Base-by-base conservation (phyloP, 2,888 invertebrate species). In the Ptychoptera contaminata region DNA sequence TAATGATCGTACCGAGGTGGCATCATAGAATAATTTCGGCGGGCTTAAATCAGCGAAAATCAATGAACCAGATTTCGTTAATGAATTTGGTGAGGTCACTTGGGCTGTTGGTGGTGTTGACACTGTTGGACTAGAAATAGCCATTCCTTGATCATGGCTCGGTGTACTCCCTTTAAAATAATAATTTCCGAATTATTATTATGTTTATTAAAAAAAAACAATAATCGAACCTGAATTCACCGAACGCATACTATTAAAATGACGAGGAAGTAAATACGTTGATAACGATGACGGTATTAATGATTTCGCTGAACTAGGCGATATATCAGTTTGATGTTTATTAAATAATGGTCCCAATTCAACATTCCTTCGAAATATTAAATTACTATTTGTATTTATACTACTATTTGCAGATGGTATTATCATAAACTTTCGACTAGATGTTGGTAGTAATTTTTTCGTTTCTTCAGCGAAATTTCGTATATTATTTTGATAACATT, bases 1-100 rank as follows among this genome's bases (percentile, higher is more conserved):
- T 55, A 85, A 73, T 40, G 85, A 85, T 50, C 82, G 71, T 50
- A 84, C 75, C 31, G 84, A 84, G 31, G 78, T 76, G 40, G 78
- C 79, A 67, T 83, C 83, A 43, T 72, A 68, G 53, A 65, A 69
- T 50, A 70, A 63, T 50, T 60, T 62, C 49, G 65, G 61, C 55
- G 72, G 74, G 51, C 73, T 71, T 50, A 68, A 69, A 51, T 82
- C 82, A 45, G 74, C 71, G 56, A 76, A 76, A 48, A 76, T 71
- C 53, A 67, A 67, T 49, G 72, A 71, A 55, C 65, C 65, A 23
- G 60, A 54, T 49, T 58, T 53, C 37, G 57, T 51, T 46, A 59
- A 55, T 46, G 50, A 53, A 70, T 69, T 55, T 64, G 64, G 49
- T 61, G 56, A 51, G 47, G 57, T 68, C 62, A 57, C 54, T 66